Evolutionary conservation across 2,888 invertebrate species (phyloP), one percentile per base, ranked within the genome.

Genomic region (Dolomedes plantarius): DNA sequence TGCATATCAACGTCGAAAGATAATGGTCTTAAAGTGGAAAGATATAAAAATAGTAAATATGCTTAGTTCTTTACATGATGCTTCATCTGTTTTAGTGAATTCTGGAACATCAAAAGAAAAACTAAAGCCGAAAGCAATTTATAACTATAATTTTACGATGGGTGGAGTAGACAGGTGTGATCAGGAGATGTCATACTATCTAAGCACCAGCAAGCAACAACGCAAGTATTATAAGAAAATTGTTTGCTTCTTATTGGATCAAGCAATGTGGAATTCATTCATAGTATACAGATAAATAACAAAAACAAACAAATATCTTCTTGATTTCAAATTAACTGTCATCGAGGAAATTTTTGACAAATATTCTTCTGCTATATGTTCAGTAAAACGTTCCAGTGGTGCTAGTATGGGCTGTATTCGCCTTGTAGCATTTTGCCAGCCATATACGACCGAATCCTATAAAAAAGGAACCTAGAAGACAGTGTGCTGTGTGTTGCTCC

Each of bases 1-100:
- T 62, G 86, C 80, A 56, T 81, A 68, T 50, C 62, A 69, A 72
- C 64, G 28, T 28, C 87, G 68, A 56, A 82, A 87, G 62, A 31
- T 79, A 56, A 72, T 73, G 41, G 69, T 50, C n/a, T 50, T 78
- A 56, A 39, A 50, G 41, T 87, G 82, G 72, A 31, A 77, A 31
- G 81, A 72, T 67, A 82, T 82, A 72, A 77, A 68, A 56, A 29
- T 68, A 29, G 76, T 87, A 29, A 64, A 46, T 36, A 76, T 76
- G 29, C 39, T 75, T 64, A 64, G 29, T 64, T 28, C n/a, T 50
- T 76, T 46, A n/a, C 39, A 39, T 36, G 36, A 78, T 32, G 32
- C 32, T 62, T 69, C 19, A 65, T 85, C 16, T 56, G 19, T 31
- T 85, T 73, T 65, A 62, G 36, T 76, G 64, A 39, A 74, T 74